Evolutionary conservation across 2,888 invertebrate species (phyloP).

Genomic region (Lordiphosa fenestrarum): DNA sequence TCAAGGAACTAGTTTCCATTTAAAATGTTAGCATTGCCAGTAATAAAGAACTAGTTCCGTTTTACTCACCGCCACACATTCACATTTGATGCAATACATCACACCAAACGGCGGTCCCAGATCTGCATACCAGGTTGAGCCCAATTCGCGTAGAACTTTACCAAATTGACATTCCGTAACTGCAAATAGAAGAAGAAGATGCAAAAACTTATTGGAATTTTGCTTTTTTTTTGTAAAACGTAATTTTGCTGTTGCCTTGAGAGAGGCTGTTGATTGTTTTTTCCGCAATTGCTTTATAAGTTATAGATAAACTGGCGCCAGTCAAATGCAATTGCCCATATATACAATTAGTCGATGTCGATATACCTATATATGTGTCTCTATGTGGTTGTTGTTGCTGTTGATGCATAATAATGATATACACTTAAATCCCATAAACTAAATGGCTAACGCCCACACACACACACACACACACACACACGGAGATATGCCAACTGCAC

Average conservation of each 20-base stretch:
- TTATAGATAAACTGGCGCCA: conserved; percentile 42
- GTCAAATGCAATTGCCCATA: conserved; percentile 61
- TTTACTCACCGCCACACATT: conserved; percentile 94
- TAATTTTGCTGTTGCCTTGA: conserved; percentile 4
- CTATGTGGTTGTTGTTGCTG: conserved; percentile 4
- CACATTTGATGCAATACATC: conserved; percentile 97
- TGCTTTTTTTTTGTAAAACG: conserved; percentile 3
- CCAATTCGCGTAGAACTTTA: conserved; percentile 91
- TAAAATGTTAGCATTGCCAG: too few species aligned
- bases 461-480: neutral
- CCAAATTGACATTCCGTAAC: conserved; percentile 96
- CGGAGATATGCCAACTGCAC: neutral
- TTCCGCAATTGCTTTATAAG: conserved; percentile 39
- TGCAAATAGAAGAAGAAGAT: conserved; percentile 54
- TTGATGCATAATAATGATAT: conserved; percentile 19
- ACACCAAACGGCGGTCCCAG: conserved; percentile 95
- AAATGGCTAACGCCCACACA: conserved; percentile 34
- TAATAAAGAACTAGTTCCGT: too few species aligned
- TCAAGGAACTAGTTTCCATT: too few species aligned
- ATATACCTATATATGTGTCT: conserved; percentile 1
- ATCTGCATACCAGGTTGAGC: conserved; percentile 95
- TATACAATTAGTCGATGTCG: conserved; percentile 28
- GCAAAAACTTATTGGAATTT: conserved; percentile 11
- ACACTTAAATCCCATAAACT: conserved; percentile 18
- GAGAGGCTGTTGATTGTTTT: conserved; percentile 3